phyloP scores from a whole-genome alignment of 2,888 invertebrate species.

The Lasioglossum villosulum region DNA sequence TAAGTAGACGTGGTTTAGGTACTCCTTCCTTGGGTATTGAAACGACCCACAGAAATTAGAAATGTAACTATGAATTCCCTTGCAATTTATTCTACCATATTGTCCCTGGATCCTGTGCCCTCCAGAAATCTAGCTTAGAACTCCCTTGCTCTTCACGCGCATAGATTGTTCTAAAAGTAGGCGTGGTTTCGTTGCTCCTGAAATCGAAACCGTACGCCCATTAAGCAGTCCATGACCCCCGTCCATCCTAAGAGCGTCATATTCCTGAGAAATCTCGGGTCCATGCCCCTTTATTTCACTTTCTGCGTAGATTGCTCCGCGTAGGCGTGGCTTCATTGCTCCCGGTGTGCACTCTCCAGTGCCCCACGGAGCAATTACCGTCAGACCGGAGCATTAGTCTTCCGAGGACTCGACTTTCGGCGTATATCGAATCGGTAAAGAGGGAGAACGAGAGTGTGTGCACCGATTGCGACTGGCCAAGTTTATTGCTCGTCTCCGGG shows the following conservation, averaged over 20 bases:
- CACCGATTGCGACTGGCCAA: neutral
- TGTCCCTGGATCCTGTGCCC: too few relatives aligned
- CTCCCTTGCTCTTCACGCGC: too few relatives aligned
- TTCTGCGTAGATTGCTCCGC: neutral
- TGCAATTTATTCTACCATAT: too few relatives aligned
- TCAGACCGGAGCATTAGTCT: neutral
- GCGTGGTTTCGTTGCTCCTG: too few relatives aligned
- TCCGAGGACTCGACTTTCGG: slow-evolving; percentile 3
- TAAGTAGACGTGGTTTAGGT: too few relatives aligned
- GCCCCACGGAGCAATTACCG: neutral
- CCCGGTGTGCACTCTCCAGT: neutral
- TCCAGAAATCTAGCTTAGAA: too few relatives aligned
- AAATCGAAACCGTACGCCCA: too few relatives aligned
- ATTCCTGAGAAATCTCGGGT: neutral
- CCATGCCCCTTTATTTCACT: neutral
- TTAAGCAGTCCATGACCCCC: neutral
- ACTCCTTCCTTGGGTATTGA: too few relatives aligned
- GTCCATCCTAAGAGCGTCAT: neutral
- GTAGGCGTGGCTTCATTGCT: neutral
- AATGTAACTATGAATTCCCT: too few relatives aligned
- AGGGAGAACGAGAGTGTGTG: neutral
- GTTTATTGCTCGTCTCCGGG: slow-evolving; percentile 8
- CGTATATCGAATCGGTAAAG: slow-evolving; percentile 9
- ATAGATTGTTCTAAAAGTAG: too few relatives aligned
- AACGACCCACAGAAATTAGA: too few relatives aligned